phyloP scores from a whole-genome alignment of 2,797 vertebrate genomes.

The Anableps anableps region DNA sequence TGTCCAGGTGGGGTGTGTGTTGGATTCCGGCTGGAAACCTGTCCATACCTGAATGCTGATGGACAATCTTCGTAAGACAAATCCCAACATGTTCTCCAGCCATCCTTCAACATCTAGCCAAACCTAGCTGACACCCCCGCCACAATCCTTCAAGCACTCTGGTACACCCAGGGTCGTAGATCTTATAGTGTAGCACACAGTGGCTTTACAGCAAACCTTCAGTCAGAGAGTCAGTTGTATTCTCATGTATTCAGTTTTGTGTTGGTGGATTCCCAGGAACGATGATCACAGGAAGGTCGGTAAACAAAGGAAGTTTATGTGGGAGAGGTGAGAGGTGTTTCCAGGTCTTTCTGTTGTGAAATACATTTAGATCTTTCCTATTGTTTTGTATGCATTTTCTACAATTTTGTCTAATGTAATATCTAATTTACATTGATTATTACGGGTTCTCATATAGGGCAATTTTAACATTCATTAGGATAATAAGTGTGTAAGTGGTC shows the following conservation, averaged over 20 bases:
- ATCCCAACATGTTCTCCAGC: constrained; percentile 60
- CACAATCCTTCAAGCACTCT: background rate
- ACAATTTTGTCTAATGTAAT: background rate
- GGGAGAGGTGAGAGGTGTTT: constrained; percentile 21
- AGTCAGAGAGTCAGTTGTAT: constrained; percentile 1
- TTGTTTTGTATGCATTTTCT: background rate
- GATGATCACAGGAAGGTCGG: constrained; percentile 23
- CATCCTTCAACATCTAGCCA: constrained; percentile 29
- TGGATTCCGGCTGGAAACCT: constrained; percentile 29
- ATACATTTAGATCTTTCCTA: background rate
- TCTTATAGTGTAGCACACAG: constrained; percentile 3
- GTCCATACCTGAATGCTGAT: constrained; percentile 59
- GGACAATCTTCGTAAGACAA: constrained; percentile 48
- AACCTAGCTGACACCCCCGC: constrained; percentile 3
- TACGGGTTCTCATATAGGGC: background rate
- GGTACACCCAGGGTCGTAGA: background rate
- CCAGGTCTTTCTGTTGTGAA: background rate
- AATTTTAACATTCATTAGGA: background rate
- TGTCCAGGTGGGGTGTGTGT: constrained; percentile 37
- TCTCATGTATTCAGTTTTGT: constrained; percentile 7
- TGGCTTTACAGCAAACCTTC: constrained; percentile 10
- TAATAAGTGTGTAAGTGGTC: background rate
- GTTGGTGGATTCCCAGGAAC: constrained; percentile 7
- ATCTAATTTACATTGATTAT: background rate
- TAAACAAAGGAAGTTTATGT: constrained; percentile 38